A percentile compares a stretch with the other conserved stretches of the same genome.
phyloP scores from a whole-genome alignment of 2,888 invertebrate genomes.

The Ryuthela nishihirai region DNA sequence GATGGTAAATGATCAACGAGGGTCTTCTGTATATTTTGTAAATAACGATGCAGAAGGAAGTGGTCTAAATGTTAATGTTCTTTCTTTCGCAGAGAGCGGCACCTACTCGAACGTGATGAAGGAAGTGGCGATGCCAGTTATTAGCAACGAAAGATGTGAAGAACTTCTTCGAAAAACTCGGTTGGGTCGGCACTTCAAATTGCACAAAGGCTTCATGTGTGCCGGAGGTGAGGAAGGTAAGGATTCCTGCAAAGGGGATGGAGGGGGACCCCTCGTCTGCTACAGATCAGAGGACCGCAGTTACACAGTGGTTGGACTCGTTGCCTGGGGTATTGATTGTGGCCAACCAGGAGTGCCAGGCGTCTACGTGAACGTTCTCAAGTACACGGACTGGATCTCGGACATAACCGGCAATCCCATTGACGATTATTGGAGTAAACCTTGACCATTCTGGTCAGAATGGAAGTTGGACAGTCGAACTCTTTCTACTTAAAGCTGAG shows the following conservation, averaged over 20 bases:
- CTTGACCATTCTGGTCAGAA: too few relatives aligned
- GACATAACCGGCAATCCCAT: slow-evolving; percentile 14
- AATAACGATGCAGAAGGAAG: too few relatives aligned
- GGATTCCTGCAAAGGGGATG: slow-evolving; percentile 65
- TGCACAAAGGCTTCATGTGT: slow-evolving; percentile 66
- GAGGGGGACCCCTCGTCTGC: slow-evolving; percentile 48
- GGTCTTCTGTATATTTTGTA: too few relatives aligned
- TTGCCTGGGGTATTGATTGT: slow-evolving; percentile 49
- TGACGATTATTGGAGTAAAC: slow-evolving; percentile 11
- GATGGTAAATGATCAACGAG: too few relatives aligned
- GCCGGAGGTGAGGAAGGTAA: slow-evolving; percentile 58
- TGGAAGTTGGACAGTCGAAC: too few relatives aligned
- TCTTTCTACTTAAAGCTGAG: too few relatives aligned
- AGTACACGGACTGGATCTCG: slow-evolving; percentile 42
- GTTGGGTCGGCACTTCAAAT: slow-evolving; percentile 55
- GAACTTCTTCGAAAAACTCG: slow-evolving; percentile 58
- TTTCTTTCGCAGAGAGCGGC: slow-evolving; percentile 19
- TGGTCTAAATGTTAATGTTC: too few relatives aligned
- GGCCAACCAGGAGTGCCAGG: slow-evolving; percentile 48
- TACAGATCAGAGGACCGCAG: slow-evolving; percentile 37
- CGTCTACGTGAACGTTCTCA: slow-evolving; percentile 47
- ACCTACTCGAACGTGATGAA: slow-evolving; percentile 39
- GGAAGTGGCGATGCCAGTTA: slow-evolving; percentile 59
- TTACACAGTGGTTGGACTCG: slow-evolving; percentile 44
- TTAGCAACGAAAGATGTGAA: slow-evolving; percentile 61